Evolutionary conservation across 2,113 vertebrate genomes (phyloP).

Genomic region (Stictonetta naevosa): DNA sequence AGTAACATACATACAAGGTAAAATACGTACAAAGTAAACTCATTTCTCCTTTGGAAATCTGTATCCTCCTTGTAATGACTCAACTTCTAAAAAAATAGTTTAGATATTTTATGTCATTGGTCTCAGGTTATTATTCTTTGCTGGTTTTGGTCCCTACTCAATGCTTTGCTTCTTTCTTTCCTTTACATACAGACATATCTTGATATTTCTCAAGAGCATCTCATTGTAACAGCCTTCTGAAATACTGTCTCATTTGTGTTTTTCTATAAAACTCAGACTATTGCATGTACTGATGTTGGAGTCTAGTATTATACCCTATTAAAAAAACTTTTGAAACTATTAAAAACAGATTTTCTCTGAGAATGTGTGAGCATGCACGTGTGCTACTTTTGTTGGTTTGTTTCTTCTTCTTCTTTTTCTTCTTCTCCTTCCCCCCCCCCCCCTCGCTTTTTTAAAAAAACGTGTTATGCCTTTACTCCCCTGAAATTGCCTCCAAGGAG

Average conservation of each 20-base stretch:
- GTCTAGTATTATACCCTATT: not conserved
- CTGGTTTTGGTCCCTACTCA: not conserved
- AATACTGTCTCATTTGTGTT: not conserved
- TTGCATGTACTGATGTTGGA: not conserved
- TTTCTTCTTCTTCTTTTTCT: not conserved
- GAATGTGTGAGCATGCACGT: no score
- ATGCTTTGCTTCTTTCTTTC: not conserved
- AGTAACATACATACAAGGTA: not conserved
- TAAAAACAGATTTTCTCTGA: not conserved
- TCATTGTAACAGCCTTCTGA: not conserved
- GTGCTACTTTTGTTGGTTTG: not conserved
- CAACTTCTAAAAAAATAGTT: not conserved
- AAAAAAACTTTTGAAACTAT: no score
- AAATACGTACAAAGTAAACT: accelerated
- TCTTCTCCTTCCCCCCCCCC: no score
- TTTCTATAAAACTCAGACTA: not conserved
- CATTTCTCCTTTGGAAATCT: not conserved
- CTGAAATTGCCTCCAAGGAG: not conserved
- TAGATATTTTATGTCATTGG: not conserved
- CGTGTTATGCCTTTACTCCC: no score
- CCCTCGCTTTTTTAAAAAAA: not conserved
- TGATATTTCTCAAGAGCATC: not conserved
- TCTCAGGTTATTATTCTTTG: not conserved
- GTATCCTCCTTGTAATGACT: not conserved
- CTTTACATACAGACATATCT: not conserved